Base-by-base conservation (phyloP, 2,113 vertebrate genomes). In the Piaya cayana region DNA sequence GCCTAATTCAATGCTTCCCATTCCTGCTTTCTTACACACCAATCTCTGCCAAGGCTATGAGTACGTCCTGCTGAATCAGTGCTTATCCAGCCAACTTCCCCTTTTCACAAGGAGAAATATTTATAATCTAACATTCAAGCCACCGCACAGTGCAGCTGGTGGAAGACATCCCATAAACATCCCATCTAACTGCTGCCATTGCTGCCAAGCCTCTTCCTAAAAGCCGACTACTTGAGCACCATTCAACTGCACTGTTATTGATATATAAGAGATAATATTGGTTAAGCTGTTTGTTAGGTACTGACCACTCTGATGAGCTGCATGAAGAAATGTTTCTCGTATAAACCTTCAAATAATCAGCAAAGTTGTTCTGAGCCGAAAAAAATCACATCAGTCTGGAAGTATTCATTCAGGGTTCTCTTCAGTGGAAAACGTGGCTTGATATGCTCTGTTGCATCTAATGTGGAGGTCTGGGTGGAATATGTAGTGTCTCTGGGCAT, bases 1-100 rank as follows among this genome's bases (percentile, higher is more conserved):
- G 75, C 60, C 89, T 96, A 92, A 96, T 93, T 94, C 91, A 68
- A 37, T 75, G 94, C 93, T 97, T 97, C 96, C 89, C 93, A 95
- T 95, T 95, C 93, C 71, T 97, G 34, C 86, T 63, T 95, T 81
- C 94, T 91, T 96, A 75, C 69, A 95, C 75, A 96, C 67, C 71
- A 81, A 56, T 94, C 92, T 92, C 86, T 92, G 65, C 62, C 9
- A 72, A 92, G 63, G 75, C 92, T 95, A 96, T 96, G 95, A 97
- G 96, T 96, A 94, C 63, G 88, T 83, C 76, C 86, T 97, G 96
- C 95, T 97, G 96, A 97, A 89, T 97, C 97, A 97, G 94, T 94
- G 82, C 56, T 95, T 94, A 97, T 92, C 72, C 85, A 95, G 93
- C 90, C 88, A 97, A 94, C 95, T 97, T 97, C 96, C 82, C 86